Evolutionary conservation across 2,113 vertebrate genomes (phyloP), one percentile per base, ranked within the genome.

Genomic region (Ursus arctos): DNA sequence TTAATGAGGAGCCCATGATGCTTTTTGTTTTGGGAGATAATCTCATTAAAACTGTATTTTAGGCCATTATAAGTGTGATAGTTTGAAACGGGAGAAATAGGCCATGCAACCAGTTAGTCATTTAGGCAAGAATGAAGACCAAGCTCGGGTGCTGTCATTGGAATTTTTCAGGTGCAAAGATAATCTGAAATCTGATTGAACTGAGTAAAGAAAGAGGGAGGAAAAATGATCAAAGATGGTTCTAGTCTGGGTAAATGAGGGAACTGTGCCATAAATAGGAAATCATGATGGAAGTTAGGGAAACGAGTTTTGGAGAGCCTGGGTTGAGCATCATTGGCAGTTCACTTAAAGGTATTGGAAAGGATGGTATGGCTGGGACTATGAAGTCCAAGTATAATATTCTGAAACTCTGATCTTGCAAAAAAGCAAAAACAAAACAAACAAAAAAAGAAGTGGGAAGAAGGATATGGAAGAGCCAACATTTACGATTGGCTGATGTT

Each of bases 81-180:
- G 12, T 77, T 77, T 93, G 65, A 15, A 86, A n/a, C 24, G 59
- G 40, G 40, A 76, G 47, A 74, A 61, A 9, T 1, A 14, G 13
- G 18, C 79, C 16, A 47, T 11, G 1, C 4, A 51, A 71, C 6
- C 21, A 47, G 6, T n/a, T 19, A 61, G 22, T 8, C 36, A 40
- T 80, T 88, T 21, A 81, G 40, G 12, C 31, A 94, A 72, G 22
- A 85, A 55, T n/a, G 43, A 26, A 84, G 14, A 22, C 24, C 2
- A 26, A 57, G 71, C 19, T 9, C 88, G 21, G 15, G 33, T 26
- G 21, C n/a, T 57, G 5, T 47, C 4, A n/a, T 8, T 33, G 19
- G 19, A 76, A 59, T 18, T 95, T 96, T 59, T 69, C 76, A 94
- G 51, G 47, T 65, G 6, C 6, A 82, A 53, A 81, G 22, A 22